Conservation (phyloP, 2,888 invertebrate genomes). For the Ecdyonurus torrentis region DNA sequence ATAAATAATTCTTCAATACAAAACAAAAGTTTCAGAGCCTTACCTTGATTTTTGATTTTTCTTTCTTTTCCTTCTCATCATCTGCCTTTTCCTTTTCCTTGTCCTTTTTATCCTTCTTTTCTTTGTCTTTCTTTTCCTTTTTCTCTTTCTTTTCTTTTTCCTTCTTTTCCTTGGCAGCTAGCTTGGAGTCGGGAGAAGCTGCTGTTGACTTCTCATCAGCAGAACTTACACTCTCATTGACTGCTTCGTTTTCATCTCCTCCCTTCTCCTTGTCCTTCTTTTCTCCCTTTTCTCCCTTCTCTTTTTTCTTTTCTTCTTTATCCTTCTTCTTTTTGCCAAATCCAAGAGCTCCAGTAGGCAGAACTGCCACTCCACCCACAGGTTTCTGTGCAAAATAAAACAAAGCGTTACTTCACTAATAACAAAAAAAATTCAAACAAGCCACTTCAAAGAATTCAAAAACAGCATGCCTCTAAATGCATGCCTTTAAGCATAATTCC, state of each 20-base stretch:
- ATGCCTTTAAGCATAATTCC: too few relatives aligned
- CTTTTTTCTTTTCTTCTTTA: conserved; percentile 33
- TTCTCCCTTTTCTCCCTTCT: conserved; percentile 14
- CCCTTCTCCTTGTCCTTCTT: conserved; percentile 14
- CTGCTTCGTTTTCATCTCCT: conserved; percentile 9
- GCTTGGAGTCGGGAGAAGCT: conserved; percentile 6
- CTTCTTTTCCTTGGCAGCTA: conserved; percentile 18
- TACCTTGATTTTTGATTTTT: conserved; percentile 14
- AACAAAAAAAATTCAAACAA: too few relatives aligned
- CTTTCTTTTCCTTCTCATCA: conserved; percentile 21
- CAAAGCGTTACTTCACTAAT: conserved; percentile 5
- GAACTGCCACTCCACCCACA: conserved; percentile 65
- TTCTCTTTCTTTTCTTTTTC: conserved; percentile 19
- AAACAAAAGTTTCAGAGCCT: conserved; percentile 4
- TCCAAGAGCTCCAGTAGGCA: conserved; percentile 41
- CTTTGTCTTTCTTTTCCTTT: conserved; percentile 9
- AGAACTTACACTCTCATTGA: neutral
- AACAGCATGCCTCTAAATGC: neutral
- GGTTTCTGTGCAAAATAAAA: conserved; percentile 48
- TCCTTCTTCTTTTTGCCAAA: conserved; percentile 35
- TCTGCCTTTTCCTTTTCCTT: conserved; percentile 13
- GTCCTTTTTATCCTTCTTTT: conserved; percentile 10
- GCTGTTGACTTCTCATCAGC: neutral
- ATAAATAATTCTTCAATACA: conserved; percentile 11
- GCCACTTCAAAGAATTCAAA: neutral